phyloP scores from a whole-genome alignment of 2,888 invertebrate genomes.

The Agrochola litura region DNA sequence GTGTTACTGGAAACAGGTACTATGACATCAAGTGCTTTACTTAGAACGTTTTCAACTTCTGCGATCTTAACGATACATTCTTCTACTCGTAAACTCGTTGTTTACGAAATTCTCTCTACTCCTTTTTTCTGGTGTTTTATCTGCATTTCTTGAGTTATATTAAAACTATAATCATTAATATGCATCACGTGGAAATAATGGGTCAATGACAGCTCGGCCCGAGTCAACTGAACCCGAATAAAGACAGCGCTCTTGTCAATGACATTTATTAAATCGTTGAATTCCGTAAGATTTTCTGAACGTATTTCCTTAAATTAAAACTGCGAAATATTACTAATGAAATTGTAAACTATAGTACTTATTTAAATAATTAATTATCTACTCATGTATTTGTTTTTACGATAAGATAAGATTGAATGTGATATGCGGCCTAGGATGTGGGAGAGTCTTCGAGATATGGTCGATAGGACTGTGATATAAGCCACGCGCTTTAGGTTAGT shows the following conservation, averaged over 20 bases:
- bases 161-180: not conserved
- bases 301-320: not conserved
- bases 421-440: conserved; percentile 60
- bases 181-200: not conserved
- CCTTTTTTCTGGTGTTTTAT: not conserved
- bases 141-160: not conserved
- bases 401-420: conserved; percentile 72
- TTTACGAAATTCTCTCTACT: not conserved
- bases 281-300: not conserved
- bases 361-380: conserved; percentile 40
- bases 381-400: conserved; percentile 58
- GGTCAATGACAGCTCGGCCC: too few relatives aligned
- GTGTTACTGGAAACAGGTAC: not conserved
- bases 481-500: conserved; percentile 63
- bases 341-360: conserved; percentile 13
- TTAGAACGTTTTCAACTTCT: not conserved
- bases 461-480: conserved; percentile 73
- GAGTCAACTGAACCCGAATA: too few relatives aligned
- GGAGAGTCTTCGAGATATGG: conserved; percentile 56
- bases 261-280: not conserved
- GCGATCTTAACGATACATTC: not conserved
- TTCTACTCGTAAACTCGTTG: not conserved
- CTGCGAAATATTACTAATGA: not conserved
- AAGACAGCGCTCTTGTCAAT: not conserved
- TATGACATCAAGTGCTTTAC: not conserved